These are phyloP conservation scores for Mastomys natalensis DNA, from an alignment of 2,113 vertebrate species.

Conservation along the genomic window DNA sequence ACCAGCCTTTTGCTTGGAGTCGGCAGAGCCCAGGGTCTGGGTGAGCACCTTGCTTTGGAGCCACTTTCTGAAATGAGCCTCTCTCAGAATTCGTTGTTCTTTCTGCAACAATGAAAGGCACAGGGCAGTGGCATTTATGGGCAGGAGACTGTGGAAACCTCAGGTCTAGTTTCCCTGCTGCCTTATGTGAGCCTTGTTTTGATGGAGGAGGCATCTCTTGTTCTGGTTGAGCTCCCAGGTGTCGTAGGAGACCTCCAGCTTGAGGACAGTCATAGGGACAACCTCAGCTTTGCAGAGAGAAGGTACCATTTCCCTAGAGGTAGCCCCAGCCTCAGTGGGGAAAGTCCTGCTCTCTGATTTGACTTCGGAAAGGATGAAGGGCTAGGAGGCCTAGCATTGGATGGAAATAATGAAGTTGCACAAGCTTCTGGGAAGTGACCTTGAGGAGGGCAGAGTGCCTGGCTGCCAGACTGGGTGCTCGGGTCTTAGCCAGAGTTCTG, in stretches of 20 bases:
- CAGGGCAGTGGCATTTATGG: neutral
- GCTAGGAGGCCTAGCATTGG: slow-evolving; percentile 15
- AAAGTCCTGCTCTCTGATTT: neutral
- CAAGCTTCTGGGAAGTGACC: slow-evolving; percentile 2
- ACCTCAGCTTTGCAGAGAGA: neutral
- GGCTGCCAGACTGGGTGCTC: neutral
- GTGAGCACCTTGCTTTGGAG: slow-evolving; percentile 44
- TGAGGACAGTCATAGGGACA: neutral
- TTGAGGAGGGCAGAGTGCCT: neutral
- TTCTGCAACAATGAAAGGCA: slow-evolving; percentile 69
- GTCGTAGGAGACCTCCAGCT: neutral
- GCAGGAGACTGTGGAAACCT: neutral
- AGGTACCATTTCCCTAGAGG: neutral
- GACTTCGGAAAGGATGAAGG: neutral
- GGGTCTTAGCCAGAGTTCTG: neutral
- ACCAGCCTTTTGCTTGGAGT: neutral
- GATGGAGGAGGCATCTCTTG: neutral
- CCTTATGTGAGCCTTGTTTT: neutral
- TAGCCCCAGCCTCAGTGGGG: neutral
- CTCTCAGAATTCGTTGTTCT: slow-evolving; percentile 44
- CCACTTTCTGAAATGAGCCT: slow-evolving; percentile 71
- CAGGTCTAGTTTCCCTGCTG: neutral
- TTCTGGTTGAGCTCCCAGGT: neutral
- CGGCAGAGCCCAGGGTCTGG: neutral
- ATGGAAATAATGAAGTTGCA: neutral